A percentile compares a stretch with the other conserved stretches of the same genome.
Conservation (phyloP, 2,113 vertebrate genomes). For the Grammomys dolichurus region DNA sequence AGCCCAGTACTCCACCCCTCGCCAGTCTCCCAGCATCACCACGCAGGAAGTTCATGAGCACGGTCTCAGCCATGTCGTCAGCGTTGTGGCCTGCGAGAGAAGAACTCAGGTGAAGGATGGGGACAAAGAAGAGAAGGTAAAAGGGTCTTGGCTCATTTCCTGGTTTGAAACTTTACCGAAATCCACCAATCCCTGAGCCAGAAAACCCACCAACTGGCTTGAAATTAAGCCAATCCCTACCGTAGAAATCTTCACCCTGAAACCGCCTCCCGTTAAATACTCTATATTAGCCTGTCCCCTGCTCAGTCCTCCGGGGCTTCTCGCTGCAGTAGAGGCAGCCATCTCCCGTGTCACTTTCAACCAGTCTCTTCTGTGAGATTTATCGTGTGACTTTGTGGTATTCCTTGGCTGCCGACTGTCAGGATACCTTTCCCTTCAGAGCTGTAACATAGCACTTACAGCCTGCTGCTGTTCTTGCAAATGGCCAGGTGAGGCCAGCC, state of each 20-base stretch:
- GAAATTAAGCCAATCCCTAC: not conserved
- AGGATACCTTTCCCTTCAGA: not conserved
- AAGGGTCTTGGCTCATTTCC: not conserved
- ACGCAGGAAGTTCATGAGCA: conserved; percentile 94
- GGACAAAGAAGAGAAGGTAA: not conserved
- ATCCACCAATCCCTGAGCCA: not conserved
- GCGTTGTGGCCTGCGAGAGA: conserved; percentile 92
- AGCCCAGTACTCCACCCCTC: conserved; percentile 89
- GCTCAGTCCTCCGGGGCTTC: not conserved
- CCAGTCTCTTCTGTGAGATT: not conserved
- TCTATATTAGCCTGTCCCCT: not conserved
- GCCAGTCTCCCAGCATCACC: conserved; percentile 92
- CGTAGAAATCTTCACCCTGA: not conserved
- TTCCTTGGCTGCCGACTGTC: not conserved
- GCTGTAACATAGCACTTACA: not conserved
- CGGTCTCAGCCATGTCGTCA: conserved; percentile 93
- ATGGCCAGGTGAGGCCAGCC: not conserved
- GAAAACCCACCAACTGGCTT: not conserved
- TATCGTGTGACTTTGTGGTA: not conserved
- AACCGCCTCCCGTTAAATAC: not conserved
- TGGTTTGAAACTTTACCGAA: not conserved
- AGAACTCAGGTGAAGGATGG: not conserved
- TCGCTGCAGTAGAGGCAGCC: not conserved
- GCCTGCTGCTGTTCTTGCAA: not conserved
- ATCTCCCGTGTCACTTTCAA: not conserved